A percentile compares a stretch with the other conserved stretches of the same genome.
Conservation (phyloP, 2,797 vertebrate genomes). For the Phaenicophaeus curvirostris region DNA sequence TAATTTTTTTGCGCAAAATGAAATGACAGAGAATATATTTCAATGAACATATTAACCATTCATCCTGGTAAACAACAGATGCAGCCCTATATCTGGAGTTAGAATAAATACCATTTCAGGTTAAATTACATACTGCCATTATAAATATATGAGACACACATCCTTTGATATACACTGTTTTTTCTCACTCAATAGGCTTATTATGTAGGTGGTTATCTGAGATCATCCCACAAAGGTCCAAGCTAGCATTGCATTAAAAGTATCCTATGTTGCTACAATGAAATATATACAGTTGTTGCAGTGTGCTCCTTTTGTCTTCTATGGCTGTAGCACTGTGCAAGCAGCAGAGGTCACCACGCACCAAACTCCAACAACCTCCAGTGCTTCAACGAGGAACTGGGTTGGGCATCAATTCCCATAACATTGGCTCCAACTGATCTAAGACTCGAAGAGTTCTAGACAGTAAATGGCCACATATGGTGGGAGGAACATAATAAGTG, state of each 20-base stretch:
- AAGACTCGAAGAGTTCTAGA: background rate
- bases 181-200: background rate
- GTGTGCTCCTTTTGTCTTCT: background rate
- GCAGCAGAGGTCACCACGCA: constrained; percentile 70
- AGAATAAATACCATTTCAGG: background rate
- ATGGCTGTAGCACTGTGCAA: background rate
- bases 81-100: constrained; percentile 40
- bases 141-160: background rate
- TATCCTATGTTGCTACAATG: background rate
- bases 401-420: background rate
- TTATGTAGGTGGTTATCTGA: background rate
- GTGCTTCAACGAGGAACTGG: background rate
- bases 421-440: background rate
- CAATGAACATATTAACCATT: background rate
- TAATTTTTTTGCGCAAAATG: background rate
- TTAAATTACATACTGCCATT: background rate
- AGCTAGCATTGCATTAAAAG: background rate
- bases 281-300: background rate
- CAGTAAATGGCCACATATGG: constrained; percentile 49
- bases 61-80: background rate
- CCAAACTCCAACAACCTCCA: constrained; percentile 30
- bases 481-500: constrained; percentile 54
- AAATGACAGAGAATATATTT: background rate
- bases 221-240: background rate
- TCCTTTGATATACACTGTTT: background rate